Conservation (phyloP, 2,797 vertebrate species). For the Lutjanus argentimaculatus region DNA sequence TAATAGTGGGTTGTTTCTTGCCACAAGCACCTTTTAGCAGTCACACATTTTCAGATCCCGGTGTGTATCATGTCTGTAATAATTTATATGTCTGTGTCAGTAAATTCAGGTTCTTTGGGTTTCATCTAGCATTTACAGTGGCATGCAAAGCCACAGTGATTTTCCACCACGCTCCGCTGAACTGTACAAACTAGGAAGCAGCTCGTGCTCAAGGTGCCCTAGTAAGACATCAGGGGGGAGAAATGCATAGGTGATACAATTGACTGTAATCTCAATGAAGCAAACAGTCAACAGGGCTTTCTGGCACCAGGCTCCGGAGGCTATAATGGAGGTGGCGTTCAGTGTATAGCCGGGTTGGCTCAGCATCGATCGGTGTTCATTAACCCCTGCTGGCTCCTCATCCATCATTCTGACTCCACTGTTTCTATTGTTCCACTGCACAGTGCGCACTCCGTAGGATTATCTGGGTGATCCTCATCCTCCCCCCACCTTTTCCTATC, state of each 20-base stretch:
- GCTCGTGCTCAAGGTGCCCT: slow-evolving; percentile 32
- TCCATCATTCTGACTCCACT: slow-evolving; percentile 75
- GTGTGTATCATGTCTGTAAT: too few species aligned
- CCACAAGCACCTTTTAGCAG: too few species aligned
- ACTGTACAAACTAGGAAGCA: slow-evolving; percentile 12
- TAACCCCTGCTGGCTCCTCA: slow-evolving; percentile 76
- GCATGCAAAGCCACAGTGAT: background rate
- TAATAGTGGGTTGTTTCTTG: background rate
- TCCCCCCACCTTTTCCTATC: background rate
- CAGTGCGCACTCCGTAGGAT: slow-evolving; percentile 31
- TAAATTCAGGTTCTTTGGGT: background rate
- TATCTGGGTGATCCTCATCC: slow-evolving; percentile 9
- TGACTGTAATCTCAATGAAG: slow-evolving; percentile 67
- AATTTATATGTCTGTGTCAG: too few species aligned
- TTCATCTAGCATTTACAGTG: background rate
- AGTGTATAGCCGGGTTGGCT: slow-evolving; percentile 52
- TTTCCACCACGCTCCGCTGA: slow-evolving; percentile 24
- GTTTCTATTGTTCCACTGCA: slow-evolving; percentile 53
- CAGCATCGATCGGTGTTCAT: slow-evolving; percentile 73
- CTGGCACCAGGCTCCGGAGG: slow-evolving; percentile 46
- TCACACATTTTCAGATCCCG: background rate
- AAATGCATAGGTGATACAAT: slow-evolving; percentile 55
- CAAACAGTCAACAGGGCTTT: slow-evolving; percentile 65
- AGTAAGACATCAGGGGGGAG: slow-evolving; percentile 48
- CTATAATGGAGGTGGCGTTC: slow-evolving; percentile 60